phyloP scores from a whole-genome alignment of 1,140 invertebrate species.

The Trichonephila inaurata region DNA sequence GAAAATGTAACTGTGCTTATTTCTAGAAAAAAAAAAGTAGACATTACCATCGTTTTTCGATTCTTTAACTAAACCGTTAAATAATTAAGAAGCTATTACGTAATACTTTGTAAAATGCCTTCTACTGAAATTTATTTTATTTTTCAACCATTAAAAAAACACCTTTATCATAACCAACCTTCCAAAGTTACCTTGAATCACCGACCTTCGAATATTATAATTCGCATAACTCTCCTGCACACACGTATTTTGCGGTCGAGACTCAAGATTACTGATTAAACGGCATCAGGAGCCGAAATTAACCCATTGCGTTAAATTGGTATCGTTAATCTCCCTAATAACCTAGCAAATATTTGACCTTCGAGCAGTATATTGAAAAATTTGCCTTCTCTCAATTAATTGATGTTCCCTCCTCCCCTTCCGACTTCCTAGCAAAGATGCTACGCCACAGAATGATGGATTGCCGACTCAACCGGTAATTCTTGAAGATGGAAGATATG shows the following conservation, averaged over 20 bases:
- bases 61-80: too few relatives aligned
- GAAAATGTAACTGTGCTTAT: too few relatives aligned
- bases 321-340: not conserved
- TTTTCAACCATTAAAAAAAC: not conserved
- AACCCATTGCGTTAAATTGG: slow-evolving; percentile 14
- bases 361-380: slow-evolving; percentile 22
- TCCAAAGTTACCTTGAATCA: not conserved
- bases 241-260: not conserved
- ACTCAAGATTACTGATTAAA: not conserved
- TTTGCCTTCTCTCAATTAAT: not conserved
- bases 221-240: not conserved
- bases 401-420: slow-evolving; percentile 3
- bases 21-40: too few relatives aligned
- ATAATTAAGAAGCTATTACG: too few relatives aligned
- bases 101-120: too few relatives aligned
- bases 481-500: not conserved
- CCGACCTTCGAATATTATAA: not conserved
- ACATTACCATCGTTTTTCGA: too few relatives aligned
- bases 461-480: not conserved
- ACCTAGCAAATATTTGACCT: slow-evolving; percentile 23
- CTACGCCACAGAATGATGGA: not conserved
- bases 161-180: not conserved
- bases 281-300: not conserved
- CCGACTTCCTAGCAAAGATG: not conserved
- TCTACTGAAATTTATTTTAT: too few relatives aligned